These are phyloP conservation scores for Aphidius colemani DNA, from an alignment of 2,888 invertebrate genomes.

Conservation along the genomic window DNA sequence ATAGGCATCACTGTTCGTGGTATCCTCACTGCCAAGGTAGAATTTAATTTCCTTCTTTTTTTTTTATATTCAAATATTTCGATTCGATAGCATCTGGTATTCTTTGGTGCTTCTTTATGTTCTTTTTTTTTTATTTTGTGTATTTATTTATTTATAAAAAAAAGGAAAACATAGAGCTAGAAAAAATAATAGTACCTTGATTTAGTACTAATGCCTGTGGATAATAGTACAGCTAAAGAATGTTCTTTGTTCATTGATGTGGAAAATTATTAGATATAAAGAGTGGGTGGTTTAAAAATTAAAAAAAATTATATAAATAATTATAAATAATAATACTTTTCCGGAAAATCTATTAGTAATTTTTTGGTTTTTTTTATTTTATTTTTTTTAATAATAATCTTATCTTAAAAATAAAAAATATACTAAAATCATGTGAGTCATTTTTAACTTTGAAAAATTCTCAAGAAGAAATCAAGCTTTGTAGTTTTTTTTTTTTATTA, in stretches of 20 bases:
- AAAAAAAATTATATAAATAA: not conserved
- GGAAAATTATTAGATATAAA: constrained; percentile 1
- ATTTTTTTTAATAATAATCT: not conserved
- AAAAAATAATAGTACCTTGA: no score
- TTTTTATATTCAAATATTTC: constrained; percentile 14
- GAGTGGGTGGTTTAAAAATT: constrained; percentile 22
- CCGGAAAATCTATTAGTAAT: not conserved
- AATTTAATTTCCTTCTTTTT: constrained; percentile 42
- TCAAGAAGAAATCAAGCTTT: no score
- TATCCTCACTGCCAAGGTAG: constrained; percentile 86
- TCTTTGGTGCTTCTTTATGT: no score
- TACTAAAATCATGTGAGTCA: no score
- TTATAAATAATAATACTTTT: not conserved
- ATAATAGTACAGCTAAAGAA: constrained; percentile 33
- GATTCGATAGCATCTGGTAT: not conserved
- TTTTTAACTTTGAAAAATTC: no score
- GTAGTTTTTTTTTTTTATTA: no score
- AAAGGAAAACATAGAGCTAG: no score
- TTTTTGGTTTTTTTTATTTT: not conserved
- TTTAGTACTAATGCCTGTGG: no score
- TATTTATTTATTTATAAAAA: no score
- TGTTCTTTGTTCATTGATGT: constrained; percentile 46
- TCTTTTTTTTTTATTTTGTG: no score
- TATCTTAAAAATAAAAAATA: not conserved
- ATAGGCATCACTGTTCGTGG: constrained; percentile 93